These are phyloP conservation scores for Nebria salina DNA, from an alignment of 2,888 invertebrate species.

Conservation along the genomic window DNA sequence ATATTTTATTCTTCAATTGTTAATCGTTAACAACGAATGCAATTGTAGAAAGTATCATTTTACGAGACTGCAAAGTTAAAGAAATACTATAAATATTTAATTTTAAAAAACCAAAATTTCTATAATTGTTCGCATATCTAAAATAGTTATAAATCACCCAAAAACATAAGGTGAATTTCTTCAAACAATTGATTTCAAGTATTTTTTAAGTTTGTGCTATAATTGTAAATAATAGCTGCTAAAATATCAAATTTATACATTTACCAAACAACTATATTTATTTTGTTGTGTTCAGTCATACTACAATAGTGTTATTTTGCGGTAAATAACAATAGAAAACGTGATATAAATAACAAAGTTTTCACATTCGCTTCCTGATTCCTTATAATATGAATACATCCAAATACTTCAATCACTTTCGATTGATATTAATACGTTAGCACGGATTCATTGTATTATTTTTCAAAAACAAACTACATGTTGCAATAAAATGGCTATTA, in stretches of 20 bases:
- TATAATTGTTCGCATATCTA: neutral
- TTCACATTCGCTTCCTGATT: neutral
- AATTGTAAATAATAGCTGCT: too few relatives aligned
- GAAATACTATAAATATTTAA: neutral
- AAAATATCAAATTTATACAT: too few relatives aligned
- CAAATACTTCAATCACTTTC: neutral
- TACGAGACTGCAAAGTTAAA: neutral
- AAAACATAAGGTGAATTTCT: too few relatives aligned
- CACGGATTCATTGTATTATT: too few relatives aligned
- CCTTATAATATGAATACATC: neutral
- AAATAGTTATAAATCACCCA: too few relatives aligned
- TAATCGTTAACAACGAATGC: neutral
- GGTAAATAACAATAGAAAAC: neutral
- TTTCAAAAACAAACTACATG: too few relatives aligned
- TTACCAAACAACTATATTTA: neutral
- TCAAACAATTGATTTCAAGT: too few relatives aligned
- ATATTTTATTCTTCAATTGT: neutral
- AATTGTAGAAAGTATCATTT: neutral
- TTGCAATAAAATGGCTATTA: too few relatives aligned
- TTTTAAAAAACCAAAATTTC: neutral
- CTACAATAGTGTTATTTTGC: neutral
- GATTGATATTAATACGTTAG: neutral
- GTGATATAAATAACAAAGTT: neutral
- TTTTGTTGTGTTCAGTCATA: neutral
- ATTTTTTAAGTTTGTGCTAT: too few relatives aligned